Evolutionary conservation across 2,888 invertebrate species (phyloP).

Genomic region (Drosophila subquinaria): DNA sequence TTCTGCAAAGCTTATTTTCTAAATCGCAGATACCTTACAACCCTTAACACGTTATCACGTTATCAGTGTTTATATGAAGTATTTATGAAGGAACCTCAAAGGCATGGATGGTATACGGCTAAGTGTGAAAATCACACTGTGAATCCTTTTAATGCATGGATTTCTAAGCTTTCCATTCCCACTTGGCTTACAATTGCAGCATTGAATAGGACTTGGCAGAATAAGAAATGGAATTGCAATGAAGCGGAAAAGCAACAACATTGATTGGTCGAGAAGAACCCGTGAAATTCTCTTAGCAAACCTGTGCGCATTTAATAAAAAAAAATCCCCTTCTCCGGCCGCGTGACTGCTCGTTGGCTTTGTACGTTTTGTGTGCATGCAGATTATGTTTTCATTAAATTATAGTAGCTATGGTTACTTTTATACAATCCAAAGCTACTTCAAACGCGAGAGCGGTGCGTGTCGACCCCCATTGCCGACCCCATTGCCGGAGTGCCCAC

Average conservation of each 20-base stretch:
- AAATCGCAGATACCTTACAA: too few relatives aligned
- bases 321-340: slow-evolving; percentile 4
- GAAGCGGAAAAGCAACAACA: slow-evolving; percentile 38
- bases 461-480: slow-evolving; percentile 47
- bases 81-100: neutral
- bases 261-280: slow-evolving; percentile 31
- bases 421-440: slow-evolving; percentile 78
- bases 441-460: slow-evolving; percentile 65
- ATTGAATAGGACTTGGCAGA: neutral
- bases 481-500: slow-evolving; percentile 35
- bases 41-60: too few relatives aligned
- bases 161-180: neutral
- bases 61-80: too few relatives aligned
- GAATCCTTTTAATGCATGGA: neutral
- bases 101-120: too few relatives aligned
- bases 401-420: slow-evolving; percentile 81
- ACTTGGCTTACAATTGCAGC: slow-evolving; percentile 1
- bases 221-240: slow-evolving; percentile 39
- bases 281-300: slow-evolving; percentile 29
- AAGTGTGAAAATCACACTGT: neutral
- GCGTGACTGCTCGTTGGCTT: slow-evolving; percentile 16
- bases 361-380: slow-evolving; percentile 60
- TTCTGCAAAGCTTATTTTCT: too few relatives aligned
- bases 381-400: slow-evolving; percentile 83
- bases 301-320: slow-evolving; percentile 60